These are phyloP conservation scores for Pinctada fucata DNA, from an alignment of 2,888 invertebrate genomes.

Conservation along the genomic window DNA sequence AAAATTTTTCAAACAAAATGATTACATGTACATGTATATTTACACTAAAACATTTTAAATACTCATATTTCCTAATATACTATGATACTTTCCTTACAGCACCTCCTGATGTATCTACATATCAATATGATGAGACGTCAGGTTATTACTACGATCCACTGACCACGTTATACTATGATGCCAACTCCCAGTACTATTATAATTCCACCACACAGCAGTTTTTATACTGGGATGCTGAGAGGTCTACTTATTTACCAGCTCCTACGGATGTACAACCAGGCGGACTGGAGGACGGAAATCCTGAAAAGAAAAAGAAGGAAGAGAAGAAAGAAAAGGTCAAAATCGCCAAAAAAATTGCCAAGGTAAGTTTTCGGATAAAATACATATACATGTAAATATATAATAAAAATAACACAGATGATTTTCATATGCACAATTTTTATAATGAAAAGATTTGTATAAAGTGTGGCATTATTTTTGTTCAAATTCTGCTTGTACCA, in stretches of 20 bases:
- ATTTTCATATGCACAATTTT: background rate
- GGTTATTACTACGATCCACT: slow-evolving; percentile 96
- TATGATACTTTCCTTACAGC: slow-evolving; percentile 59
- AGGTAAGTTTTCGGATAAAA: slow-evolving; percentile 78
- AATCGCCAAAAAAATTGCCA: slow-evolving; percentile 97
- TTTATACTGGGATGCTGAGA: slow-evolving; percentile 91
- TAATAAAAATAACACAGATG: background rate
- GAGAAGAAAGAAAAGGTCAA: slow-evolving; percentile 94
- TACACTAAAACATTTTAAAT: too few relatives aligned
- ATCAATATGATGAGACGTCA: slow-evolving; percentile 94
- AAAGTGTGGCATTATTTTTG: too few relatives aligned
- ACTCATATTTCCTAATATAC: too few relatives aligned
- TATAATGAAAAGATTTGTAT: too few relatives aligned
- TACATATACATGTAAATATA: background rate
- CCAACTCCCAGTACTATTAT: slow-evolving; percentile 95
- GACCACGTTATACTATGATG: slow-evolving; percentile 97
- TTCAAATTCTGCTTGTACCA: too few relatives aligned
- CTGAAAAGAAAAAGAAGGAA: slow-evolving; percentile 72
- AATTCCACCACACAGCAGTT: slow-evolving; percentile 94
- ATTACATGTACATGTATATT: too few relatives aligned
- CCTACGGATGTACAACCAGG: slow-evolving; percentile 48
- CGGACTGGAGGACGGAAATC: slow-evolving; percentile 51
- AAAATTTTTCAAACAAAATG: too few relatives aligned
- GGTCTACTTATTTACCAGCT: slow-evolving; percentile 74
- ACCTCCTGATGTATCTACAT: slow-evolving; percentile 91